Base-by-base conservation (phyloP, 1,140 invertebrate genomes). In the Chironomus tepperi region DNA sequence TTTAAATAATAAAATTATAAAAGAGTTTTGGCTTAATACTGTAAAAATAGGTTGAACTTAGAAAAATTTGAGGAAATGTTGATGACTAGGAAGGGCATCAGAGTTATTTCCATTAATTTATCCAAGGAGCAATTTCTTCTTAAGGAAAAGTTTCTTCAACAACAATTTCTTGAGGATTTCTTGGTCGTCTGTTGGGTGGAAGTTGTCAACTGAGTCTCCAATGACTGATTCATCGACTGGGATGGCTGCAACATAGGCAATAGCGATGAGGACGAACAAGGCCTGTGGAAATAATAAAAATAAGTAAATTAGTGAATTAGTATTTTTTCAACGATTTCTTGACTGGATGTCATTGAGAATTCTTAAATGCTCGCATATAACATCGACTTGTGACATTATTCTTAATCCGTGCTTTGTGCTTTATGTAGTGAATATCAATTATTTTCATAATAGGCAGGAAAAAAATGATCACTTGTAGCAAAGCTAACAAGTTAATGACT, bases 131-230 rank as follows among this genome's bases (percentile, higher is more conserved):
- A 70, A 21, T 19, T 70, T 70, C 16, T 70, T 70, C 65, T 70
- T 70, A 18, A 70, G 65, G 18, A 70, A 21, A 70, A 70, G 65
- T 70, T 70, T 70, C 65, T 70, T 70, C 65, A 70, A 70, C 65
- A 70, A 70, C 65, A 70, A 70, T 21, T 70, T 70, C 65, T 70
- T 70, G 18, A 70, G 16, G 65, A 70, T 70, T 70, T 70, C 65
- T 70, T 70, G 65, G 10, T 70, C 65, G 65, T 70, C 65, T 70
- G 65, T 70, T 70, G 65, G 65, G 65, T 70, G 65, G 65, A 70
- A 70, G 19, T 70, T 70, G 16, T 70, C 65, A 7, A 18, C 65
- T 70, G 65, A 70, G 18, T 70, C 65, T 70, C 65, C 65, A 70
- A 70, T 70, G 16, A 70, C 65, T 19, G 65, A 70, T 70, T 70